Evolutionary conservation across 2,797 vertebrate genomes (phyloP).

Genomic region (Gobionotothen gibberifrons): DNA sequence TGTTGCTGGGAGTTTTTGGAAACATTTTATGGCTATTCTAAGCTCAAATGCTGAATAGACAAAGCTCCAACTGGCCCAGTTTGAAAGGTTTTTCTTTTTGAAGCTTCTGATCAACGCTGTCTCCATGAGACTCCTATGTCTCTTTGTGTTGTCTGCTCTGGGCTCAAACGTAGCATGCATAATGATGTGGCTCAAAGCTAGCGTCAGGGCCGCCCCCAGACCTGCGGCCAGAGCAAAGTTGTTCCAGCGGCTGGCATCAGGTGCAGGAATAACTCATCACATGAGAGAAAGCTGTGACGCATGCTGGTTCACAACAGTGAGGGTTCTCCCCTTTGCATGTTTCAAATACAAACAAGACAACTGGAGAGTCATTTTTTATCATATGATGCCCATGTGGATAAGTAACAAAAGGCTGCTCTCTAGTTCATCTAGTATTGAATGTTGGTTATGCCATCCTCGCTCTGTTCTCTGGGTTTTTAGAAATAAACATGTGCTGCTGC

Average conservation of each 20-base stretch:
- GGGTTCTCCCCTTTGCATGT: constrained; percentile 42
- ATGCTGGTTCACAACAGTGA: constrained; percentile 28
- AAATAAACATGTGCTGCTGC: constrained; percentile 17
- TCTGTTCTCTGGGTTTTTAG: constrained; percentile 1
- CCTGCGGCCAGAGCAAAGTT: constrained; percentile 3
- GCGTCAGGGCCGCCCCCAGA: neutral
- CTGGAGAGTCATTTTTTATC: constrained; percentile 21
- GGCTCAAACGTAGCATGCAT: constrained; percentile 16
- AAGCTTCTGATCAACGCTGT: constrained; percentile 26
- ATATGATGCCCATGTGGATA: constrained; percentile 33
- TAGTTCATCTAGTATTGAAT: neutral
- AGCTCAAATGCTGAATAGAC: constrained; percentile 42
- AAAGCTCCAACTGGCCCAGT: constrained; percentile 25
- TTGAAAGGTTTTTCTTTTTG: constrained; percentile 49
- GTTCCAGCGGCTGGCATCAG: constrained; percentile 11
- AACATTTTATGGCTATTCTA: constrained; percentile 42
- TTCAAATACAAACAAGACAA: constrained; percentile 59
- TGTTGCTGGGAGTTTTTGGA: constrained; percentile 52
- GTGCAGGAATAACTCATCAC: constrained; percentile 43
- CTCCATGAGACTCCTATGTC: constrained; percentile 25
- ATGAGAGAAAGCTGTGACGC: constrained; percentile 30
- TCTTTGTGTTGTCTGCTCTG: constrained; percentile 19
- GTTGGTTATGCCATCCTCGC: neutral
- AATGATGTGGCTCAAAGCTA: constrained; percentile 3
- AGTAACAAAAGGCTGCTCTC: constrained; percentile 15